These are phyloP conservation scores for Bubo scandiacus DNA, from an alignment of 2,113 vertebrate genomes.

Conservation along the genomic window DNA sequence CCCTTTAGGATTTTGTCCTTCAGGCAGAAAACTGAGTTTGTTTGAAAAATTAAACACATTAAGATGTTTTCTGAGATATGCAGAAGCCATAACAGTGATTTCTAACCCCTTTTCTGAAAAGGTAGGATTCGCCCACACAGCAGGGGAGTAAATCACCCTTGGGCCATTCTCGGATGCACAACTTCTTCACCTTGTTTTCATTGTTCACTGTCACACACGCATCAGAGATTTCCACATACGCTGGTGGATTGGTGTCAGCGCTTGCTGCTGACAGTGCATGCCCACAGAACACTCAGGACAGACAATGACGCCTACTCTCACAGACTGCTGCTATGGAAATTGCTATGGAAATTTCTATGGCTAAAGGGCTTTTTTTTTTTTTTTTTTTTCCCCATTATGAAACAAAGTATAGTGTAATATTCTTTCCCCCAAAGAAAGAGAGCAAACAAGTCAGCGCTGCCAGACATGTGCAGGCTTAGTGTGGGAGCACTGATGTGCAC, in stretches of 20 bases:
- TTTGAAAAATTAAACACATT: neutral
- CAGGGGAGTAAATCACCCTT: neutral
- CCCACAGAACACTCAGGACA: neutral
- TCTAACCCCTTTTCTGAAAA: neutral
- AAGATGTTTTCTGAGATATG: neutral
- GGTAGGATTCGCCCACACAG: neutral
- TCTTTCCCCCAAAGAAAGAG: neutral
- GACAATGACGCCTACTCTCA: neutral
- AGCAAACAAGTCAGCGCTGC: neutral
- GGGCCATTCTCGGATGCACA: neutral
- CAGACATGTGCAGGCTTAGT: neutral
- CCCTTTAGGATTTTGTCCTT: neutral
- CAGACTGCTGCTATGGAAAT: neutral
- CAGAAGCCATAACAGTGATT: neutral
- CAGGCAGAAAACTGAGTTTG: neutral
- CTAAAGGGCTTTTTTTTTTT: neutral
- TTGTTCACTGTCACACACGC: neutral
- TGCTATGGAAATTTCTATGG: neutral
- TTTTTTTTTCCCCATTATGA: neutral
- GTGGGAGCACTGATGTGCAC: neutral
- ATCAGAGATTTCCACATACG: neutral
- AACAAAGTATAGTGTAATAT: neutral
- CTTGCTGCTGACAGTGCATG: neutral
- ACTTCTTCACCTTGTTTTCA: neutral
- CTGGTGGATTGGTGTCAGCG: fast-evolving